A percentile compares a stretch with the other conserved stretches of the same genome.
phyloP scores from a whole-genome alignment of 23 tunicate species.

The Botrylloides violaceus region DNA sequence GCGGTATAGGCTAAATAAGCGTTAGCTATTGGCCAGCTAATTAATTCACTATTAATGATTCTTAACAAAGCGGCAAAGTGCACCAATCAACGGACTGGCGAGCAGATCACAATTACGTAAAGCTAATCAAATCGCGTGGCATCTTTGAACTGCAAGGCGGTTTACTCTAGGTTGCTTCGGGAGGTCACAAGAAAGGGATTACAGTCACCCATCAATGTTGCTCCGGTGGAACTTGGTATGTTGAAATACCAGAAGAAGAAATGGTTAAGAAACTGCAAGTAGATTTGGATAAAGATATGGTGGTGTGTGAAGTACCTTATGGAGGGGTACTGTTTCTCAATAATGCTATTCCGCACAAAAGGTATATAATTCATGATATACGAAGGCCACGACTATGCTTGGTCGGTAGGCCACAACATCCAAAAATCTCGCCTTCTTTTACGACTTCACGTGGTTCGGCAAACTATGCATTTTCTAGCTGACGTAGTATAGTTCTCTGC shows the following conservation, averaged over 20 bases:
- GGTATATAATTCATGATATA: constrained; percentile 32
- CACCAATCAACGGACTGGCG: not conserved
- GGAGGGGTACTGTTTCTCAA: constrained; percentile 79
- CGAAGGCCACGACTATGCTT: no score
- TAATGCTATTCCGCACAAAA: constrained; percentile 81
- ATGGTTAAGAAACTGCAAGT: constrained; percentile 57
- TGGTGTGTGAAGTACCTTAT: constrained; percentile 79
- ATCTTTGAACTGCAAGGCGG: no score
- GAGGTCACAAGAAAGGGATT: constrained; percentile 67
- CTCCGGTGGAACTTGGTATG: constrained; percentile 93
- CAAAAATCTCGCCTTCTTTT: no score
- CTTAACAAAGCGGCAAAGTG: no score
- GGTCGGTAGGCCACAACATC: no score
- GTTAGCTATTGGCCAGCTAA: no score
- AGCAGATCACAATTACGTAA: not conserved
- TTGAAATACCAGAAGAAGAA: constrained; percentile 46
- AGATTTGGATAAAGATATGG: constrained; percentile 65
- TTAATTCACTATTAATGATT: no score
- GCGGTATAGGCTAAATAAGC: no score
- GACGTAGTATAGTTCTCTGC: no score
- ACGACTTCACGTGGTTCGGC: no score
- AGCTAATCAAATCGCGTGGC: no score
- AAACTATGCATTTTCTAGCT: no score
- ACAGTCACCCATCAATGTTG: constrained; percentile 71
- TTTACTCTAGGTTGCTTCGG: constrained; percentile 48